phyloP scores from a whole-genome alignment of 2,797 vertebrate genomes.

The Dicrostonyx torquatus region DNA sequence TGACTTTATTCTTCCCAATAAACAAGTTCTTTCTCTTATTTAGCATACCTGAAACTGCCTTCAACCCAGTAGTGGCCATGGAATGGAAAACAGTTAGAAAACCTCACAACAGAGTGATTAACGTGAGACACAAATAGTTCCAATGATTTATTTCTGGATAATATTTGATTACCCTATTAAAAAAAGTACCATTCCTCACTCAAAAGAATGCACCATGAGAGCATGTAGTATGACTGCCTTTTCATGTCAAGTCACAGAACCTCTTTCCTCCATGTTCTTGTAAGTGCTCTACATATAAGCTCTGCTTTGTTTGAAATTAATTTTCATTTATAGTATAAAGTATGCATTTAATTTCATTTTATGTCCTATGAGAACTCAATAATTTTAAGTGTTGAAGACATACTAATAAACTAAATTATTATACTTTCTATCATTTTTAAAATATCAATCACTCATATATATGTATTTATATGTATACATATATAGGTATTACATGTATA shows the following conservation, averaged over 20 bases:
- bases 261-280: conserved; percentile 22
- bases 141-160: neutral
- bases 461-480: neutral
- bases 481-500: neutral
- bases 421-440: conserved; percentile 6
- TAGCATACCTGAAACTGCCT: neutral
- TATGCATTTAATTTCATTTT: neutral
- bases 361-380: neutral
- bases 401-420: neutral
- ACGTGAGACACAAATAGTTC: neutral
- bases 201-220: neutral
- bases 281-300: neutral
- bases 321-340: neutral
- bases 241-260: neutral
- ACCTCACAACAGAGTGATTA: neutral
- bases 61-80: neutral
- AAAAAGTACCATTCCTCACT: neutral
- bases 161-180: neutral
- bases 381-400: neutral
- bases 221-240: neutral
- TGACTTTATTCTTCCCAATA: neutral
- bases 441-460: neutral
- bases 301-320: neutral
- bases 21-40: neutral
- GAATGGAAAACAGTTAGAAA: neutral